Conservation (phyloP, 53 echinoderm and acorn worm genomes). For the Crossaster papposus region DNA sequence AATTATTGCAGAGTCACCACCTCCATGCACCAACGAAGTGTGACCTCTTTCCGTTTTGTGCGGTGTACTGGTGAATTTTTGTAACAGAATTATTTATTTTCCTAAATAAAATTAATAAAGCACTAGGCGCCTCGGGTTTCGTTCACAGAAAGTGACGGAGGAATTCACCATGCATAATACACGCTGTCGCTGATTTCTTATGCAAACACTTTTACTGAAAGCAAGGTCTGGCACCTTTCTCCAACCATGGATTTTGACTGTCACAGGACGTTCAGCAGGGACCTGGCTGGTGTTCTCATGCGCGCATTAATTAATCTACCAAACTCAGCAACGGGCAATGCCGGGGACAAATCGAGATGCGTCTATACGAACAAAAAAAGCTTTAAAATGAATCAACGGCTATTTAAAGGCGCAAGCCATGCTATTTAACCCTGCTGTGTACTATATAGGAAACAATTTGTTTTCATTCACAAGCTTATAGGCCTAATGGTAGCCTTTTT, state of each 20-base stretch:
- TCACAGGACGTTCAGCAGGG: neutral
- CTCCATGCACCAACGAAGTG: no score
- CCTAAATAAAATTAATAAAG: neutral
- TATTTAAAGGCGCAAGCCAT: neutral
- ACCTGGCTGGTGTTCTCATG: neutral
- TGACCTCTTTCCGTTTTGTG: no score
- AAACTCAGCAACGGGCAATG: conserved; percentile 32
- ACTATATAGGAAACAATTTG: no score
- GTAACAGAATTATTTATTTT: neutral
- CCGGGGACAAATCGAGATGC: neutral
- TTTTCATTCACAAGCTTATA: no score
- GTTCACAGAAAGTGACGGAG: neutral
- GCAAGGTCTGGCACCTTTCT: neutral
- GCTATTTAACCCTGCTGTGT: no score
- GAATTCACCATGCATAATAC: neutral
- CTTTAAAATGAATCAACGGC: conserved; percentile 16
- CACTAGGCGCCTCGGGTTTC: neutral
- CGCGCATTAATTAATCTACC: conserved; percentile 12
- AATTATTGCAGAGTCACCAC: no score
- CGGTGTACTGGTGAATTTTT: no score
- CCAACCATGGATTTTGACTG: neutral
- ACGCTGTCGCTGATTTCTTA: neutral
- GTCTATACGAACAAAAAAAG: neutral
- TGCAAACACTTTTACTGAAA: neutral
- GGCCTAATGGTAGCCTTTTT: no score